Evolutionary conservation across 2,797 vertebrate species (phyloP).

Genomic region (Falco berigora): DNA sequence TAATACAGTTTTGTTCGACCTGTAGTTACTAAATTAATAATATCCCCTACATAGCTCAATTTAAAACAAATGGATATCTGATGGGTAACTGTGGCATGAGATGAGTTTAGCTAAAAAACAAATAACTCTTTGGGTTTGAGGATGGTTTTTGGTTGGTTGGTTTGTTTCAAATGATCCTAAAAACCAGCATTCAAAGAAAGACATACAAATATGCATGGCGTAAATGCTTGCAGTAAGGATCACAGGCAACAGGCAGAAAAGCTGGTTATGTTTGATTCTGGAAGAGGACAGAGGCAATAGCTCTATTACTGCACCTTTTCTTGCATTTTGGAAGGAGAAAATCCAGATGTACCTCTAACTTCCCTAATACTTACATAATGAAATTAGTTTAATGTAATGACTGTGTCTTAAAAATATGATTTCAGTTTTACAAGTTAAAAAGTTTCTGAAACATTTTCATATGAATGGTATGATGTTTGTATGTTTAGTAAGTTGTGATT

Average conservation of each 20-base stretch:
- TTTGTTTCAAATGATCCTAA: not conserved
- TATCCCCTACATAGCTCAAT: not conserved
- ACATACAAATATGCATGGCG: not conserved
- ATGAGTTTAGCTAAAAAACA: not conserved
- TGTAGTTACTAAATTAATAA: not conserved
- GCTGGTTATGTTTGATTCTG: not conserved
- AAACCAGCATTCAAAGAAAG: not conserved
- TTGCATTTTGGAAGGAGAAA: not conserved
- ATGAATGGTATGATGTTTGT: not conserved
- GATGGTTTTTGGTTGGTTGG: not conserved
- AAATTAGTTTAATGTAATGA: not conserved
- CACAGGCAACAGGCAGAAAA: not conserved
- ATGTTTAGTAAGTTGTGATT: not conserved
- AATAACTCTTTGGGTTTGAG: not conserved
- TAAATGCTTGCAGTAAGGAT: not conserved
- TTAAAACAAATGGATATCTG: not conserved
- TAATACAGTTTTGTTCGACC: not conserved
- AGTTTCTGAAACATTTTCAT: not conserved
- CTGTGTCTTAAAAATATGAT: not conserved
- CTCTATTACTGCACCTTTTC: not conserved
- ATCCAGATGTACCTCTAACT: not conserved
- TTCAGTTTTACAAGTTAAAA: not conserved
- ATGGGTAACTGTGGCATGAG: not conserved
- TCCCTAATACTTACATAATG: not conserved
- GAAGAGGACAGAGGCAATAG: not conserved